These are phyloP conservation scores for Chalcosyrphus nemorum DNA, from an alignment of 2,888 invertebrate genomes.

Conservation along the genomic window DNA sequence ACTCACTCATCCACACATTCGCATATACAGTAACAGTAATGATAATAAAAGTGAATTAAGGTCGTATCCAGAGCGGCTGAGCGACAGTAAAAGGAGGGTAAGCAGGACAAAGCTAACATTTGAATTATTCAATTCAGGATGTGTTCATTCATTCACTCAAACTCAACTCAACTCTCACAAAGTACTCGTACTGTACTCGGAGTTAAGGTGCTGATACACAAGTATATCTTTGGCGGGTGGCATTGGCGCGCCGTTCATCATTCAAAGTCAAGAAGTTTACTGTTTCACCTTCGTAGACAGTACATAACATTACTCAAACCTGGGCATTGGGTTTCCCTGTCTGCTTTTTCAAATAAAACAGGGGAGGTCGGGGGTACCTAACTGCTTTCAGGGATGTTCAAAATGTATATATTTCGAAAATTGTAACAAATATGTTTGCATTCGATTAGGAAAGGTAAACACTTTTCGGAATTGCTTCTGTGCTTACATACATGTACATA, in stretches of 20 bases:
- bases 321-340: slow-evolving; percentile 24
- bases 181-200: slow-evolving; percentile 57
- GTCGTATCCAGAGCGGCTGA: slow-evolving; percentile 32
- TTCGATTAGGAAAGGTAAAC: slow-evolving; percentile 64
- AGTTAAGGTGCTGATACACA: slow-evolving; percentile 7
- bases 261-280: slow-evolving; percentile 73
- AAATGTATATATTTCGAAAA: slow-evolving; percentile 41
- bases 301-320: slow-evolving; percentile 68
- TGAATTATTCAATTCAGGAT: slow-evolving; percentile 73
- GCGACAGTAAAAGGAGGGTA: not conserved
- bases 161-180: slow-evolving; percentile 38
- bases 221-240: slow-evolving; percentile 53
- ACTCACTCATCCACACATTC: slow-evolving; percentile 52
- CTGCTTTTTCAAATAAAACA: not conserved
- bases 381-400: slow-evolving; percentile 2
- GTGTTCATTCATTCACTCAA: slow-evolving; percentile 70
- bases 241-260: slow-evolving; percentile 67
- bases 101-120: slow-evolving; percentile 63
- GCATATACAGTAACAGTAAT: slow-evolving; percentile 53
- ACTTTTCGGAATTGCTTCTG: slow-evolving; percentile 26
- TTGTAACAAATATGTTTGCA: slow-evolving; percentile 59
- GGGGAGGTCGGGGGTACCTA: not conserved
- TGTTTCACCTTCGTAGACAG: slow-evolving; percentile 66
- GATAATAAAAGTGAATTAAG: slow-evolving; percentile 71
- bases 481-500: not conserved